Conservation (phyloP, 2,113 vertebrate genomes). For the Suncus etruscus region DNA sequence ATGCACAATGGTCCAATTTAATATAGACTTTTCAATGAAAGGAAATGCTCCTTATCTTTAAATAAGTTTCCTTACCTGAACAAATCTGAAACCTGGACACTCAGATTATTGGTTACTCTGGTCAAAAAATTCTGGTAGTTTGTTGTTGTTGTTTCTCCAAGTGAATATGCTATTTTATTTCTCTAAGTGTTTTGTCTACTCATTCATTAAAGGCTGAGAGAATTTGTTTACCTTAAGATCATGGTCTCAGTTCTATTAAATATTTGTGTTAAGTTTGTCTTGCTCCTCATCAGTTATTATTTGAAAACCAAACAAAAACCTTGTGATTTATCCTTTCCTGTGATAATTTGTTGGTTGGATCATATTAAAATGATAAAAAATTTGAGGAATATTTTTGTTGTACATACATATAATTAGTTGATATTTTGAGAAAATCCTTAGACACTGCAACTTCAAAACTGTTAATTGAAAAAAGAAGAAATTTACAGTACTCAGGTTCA, state of each 20-base stretch:
- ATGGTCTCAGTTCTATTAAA: background rate
- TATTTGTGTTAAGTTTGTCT: background rate
- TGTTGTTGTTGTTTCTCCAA: background rate
- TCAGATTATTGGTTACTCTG: background rate
- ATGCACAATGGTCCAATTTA: background rate
- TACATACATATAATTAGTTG: background rate
- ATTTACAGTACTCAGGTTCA: background rate
- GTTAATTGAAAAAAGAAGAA: too few species aligned
- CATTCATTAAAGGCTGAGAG: background rate
- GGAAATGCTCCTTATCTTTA: background rate
- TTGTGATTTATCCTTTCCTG: background rate
- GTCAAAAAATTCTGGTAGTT: background rate
- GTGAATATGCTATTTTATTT: background rate
- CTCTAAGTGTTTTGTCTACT: background rate
- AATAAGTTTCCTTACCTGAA: conserved; percentile 48
- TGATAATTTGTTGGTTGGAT: background rate
- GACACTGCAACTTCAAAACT: background rate
- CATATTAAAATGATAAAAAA: background rate
- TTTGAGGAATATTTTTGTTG: too few species aligned
- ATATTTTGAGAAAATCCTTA: background rate
- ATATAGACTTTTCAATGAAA: conserved; percentile 11
- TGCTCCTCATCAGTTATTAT: background rate
- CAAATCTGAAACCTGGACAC: background rate
- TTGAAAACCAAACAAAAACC: background rate
- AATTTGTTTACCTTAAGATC: background rate